Base-by-base conservation (phyloP, 2,888 invertebrate species). In the Ichneumoninae sp. region DNA sequence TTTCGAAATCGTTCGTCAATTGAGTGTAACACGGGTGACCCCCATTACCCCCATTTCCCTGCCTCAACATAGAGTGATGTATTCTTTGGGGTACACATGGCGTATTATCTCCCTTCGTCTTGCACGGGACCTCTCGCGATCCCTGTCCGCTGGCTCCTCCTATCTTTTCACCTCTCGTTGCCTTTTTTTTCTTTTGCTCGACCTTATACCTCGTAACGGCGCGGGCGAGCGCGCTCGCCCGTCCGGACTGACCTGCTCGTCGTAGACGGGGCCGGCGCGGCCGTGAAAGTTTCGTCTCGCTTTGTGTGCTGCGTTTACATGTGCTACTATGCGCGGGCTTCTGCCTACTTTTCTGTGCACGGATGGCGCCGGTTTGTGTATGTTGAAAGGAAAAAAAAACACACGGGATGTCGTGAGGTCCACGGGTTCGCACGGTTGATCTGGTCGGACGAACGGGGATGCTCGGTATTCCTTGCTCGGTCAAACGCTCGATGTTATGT, bases 271-370 rank as follows among this genome's bases (percentile, higher is more conserved):
- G 87, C 89, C 89, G 89, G 89, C 89, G 89, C 91, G 92, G 92
- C 91, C 92, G 92, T 92, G 92, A 92, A 92, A 92, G 91, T 92
- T 91, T 89, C 90, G 84, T 88, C 82, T 87, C 80, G 65, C 85
- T 75, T 80, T 82, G 70, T 82, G 77, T 83, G 68, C 33, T 54
- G 69, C 71, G 68, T 71, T 50, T 76, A 72, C 68, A 75, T 77
- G 60, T 33, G 68, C 76, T 26, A 16, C 52, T 71, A 50, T 62
- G 47, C 70, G 54, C 33, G 47, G 60, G 22, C 57, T n/a, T 0
- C 47, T 50, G 52, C 8, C 44, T 54, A 47, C n/a, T 30, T 26
- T n/a, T n/a, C 8, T 33, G 30, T 62, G 16, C 30, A n/a, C 16
- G 16, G 6, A 62, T 16, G 33, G 6, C 3, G 33, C n/a, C 4